Percentiles rank a stretch among this genome's conserved stretches.
Evolutionary conservation across 92 coral and sea anemone genomes (phyloP).

Genomic region (Palythoa grandiflora): DNA sequence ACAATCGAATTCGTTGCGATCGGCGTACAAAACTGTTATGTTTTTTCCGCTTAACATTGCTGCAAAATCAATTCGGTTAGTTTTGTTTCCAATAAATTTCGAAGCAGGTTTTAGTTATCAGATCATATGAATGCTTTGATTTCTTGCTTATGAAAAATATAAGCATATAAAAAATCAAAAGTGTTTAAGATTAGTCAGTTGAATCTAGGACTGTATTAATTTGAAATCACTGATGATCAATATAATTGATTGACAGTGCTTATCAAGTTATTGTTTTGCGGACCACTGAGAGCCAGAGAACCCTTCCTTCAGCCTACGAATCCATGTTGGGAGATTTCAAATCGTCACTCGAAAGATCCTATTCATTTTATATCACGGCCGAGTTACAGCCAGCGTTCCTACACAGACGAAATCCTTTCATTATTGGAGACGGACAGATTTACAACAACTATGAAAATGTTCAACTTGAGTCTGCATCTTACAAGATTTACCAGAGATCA

Average conservation of each 20-base stretch:
- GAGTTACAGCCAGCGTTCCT: conserved; percentile 21
- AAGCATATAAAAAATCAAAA: too few species aligned
- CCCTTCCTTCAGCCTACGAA: not conserved
- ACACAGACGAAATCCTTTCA: not conserved
- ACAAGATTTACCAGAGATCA: conserved; percentile 51
- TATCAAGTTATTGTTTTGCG: conserved; percentile 30
- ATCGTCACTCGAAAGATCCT: not conserved
- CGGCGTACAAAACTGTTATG: too few species aligned
- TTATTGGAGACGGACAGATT: conserved; percentile 50
- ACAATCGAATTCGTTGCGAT: too few species aligned
- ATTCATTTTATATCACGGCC: conserved; percentile 31
- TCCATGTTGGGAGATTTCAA: not conserved
- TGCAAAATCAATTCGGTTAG: too few species aligned
- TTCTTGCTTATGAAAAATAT: too few species aligned
- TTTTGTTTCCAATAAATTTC: too few species aligned
- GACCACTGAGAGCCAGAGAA: not conserved
- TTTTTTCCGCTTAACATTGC: too few species aligned
- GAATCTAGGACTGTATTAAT: not conserved
- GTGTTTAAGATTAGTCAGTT: too few species aligned
- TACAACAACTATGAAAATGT: conserved; percentile 38
- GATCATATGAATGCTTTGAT: too few species aligned
- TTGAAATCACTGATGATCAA: not conserved
- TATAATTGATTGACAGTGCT: conserved; percentile 10
- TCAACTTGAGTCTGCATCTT: conserved; percentile 17
- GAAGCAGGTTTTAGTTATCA: too few species aligned